Conservation (phyloP, 1,140 invertebrate species). For the Manduca sexta region DNA sequence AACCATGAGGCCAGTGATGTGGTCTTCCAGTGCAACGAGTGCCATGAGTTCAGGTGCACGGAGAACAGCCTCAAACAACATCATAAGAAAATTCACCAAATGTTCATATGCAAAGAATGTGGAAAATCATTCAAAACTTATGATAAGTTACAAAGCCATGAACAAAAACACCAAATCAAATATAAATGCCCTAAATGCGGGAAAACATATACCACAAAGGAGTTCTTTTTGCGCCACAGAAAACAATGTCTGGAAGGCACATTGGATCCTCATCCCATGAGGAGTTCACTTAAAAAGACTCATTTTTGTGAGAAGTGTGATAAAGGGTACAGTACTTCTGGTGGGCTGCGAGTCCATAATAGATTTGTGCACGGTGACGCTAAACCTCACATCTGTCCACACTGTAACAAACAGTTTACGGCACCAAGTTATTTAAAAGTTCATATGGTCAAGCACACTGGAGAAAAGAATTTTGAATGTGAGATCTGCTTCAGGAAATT, state of each 20-base stretch:
- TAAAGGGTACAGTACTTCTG: constrained; percentile 53
- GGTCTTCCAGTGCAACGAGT: constrained; percentile 38
- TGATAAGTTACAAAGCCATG: constrained; percentile 44
- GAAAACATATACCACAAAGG: constrained; percentile 49
- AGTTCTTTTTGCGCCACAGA: constrained; percentile 52
- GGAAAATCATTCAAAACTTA: constrained; percentile 41
- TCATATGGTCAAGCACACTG: constrained; percentile 67
- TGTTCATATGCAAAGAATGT: constrained; percentile 47
- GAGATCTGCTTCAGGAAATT: constrained; percentile 57
- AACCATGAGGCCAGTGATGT: constrained; percentile 27
- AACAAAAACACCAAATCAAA: constrained; percentile 42
- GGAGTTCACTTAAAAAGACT: constrained; percentile 40
- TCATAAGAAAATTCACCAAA: constrained; percentile 29
- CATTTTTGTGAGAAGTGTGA: constrained; percentile 51
- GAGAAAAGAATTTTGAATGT: constrained; percentile 66
- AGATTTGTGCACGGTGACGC: constrained; percentile 57
- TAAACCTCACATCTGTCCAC: constrained; percentile 47
- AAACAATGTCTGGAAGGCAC: constrained; percentile 44
- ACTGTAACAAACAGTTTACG: constrained; percentile 57
- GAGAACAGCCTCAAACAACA: constrained; percentile 36
- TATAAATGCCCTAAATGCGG: constrained; percentile 54
- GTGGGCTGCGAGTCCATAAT: constrained; percentile 50
- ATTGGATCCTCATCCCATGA: constrained; percentile 50
- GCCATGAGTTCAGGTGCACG: constrained; percentile 25
- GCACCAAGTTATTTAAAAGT: constrained; percentile 57